Base-by-base conservation (phyloP, 2,888 invertebrate genomes). In the Synanthedon andrenaeformis region DNA sequence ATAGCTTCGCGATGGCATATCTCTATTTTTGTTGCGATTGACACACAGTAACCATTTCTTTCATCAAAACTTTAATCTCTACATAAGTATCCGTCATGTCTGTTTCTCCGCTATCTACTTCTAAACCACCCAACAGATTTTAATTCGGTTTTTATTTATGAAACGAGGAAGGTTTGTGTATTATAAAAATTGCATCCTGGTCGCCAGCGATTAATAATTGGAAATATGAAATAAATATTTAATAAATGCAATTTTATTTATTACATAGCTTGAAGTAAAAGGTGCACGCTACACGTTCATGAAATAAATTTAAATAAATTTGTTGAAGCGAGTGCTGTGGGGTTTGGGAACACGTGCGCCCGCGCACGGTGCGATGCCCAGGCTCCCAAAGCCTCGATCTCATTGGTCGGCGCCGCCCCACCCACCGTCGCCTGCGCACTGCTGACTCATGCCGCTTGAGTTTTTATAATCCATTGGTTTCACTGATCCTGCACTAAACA, bases 371-470 rank as follows among this genome's bases (percentile, higher is more conserved):
- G 72, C 74, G 72, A 70, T 61, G 70, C 74, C 73, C 72, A 69
- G 61, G 60, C 62, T 45, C 42, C 51, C 28, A 50, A 62, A 58
- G 70, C 69, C 60, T 66, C 59, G 56, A 68, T 55, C 66, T 72
- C 67, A 86, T 87, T 87, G 86, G 86, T 58, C 67, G 62, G 52
- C 65, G 59, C 72, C 73, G 82, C 82, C 81, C 80, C 85, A 73
- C 85, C 83, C 81, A 80, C 76, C 68, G 62, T 65, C 45, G 45
- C 45, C 13, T n/a, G 45, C 45, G 45, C n/a, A 45, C 45, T 45
- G 45, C 69, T 76, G 76, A 77, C 70, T 78, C 78, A 78, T 61
- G 64, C 63, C 41, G 51, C 45, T 52, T 45, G 13, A 13, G 45
- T 45, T 45, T 45, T 51, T 12, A 53, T 45, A 45, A n/a, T 45